Evolutionary conservation across 2,888 invertebrate species (phyloP).

Genomic region (Timema cristinae): DNA sequence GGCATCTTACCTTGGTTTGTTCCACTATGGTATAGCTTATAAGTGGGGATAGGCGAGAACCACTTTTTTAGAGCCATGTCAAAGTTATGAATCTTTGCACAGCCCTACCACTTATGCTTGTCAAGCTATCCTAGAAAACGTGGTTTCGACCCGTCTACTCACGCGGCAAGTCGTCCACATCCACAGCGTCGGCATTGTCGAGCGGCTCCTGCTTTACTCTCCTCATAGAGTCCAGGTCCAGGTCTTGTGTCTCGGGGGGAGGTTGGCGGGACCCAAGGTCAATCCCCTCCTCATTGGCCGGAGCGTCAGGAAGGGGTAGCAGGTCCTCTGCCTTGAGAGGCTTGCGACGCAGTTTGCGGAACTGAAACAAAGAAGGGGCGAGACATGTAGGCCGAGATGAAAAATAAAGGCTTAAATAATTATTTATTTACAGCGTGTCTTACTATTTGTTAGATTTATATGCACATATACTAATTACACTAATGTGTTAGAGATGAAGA

Average conservation of each 20-base stretch:
- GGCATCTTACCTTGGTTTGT: too few relatives aligned
- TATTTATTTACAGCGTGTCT: too few relatives aligned
- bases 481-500: too few relatives aligned
- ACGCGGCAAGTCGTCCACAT: constrained; percentile 59
- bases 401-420: too few relatives aligned
- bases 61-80: too few relatives aligned
- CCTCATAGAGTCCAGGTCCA: constrained; percentile 11
- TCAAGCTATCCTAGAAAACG: too few relatives aligned
- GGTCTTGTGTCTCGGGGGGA: neutral
- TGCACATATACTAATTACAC: too few relatives aligned
- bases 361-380: constrained; percentile 35
- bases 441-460: too few relatives aligned
- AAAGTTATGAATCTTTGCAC: too few relatives aligned
- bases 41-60: too few relatives aligned
- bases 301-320: constrained; percentile 42
- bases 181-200: constrained; percentile 42
- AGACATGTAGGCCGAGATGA: neutral
- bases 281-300: constrained; percentile 32
- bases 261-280: constrained; percentile 25
- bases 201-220: constrained; percentile 10
- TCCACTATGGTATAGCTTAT: too few relatives aligned
- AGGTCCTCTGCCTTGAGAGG: constrained; percentile 70
- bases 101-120: too few relatives aligned
- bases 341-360: constrained; percentile 60
- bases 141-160: constrained; percentile 10